A percentile compares a stretch with the other conserved stretches of the same genome.
phyloP scores from a whole-genome alignment of 1,140 invertebrate species.

The Hypsibius dujardini region DNA sequence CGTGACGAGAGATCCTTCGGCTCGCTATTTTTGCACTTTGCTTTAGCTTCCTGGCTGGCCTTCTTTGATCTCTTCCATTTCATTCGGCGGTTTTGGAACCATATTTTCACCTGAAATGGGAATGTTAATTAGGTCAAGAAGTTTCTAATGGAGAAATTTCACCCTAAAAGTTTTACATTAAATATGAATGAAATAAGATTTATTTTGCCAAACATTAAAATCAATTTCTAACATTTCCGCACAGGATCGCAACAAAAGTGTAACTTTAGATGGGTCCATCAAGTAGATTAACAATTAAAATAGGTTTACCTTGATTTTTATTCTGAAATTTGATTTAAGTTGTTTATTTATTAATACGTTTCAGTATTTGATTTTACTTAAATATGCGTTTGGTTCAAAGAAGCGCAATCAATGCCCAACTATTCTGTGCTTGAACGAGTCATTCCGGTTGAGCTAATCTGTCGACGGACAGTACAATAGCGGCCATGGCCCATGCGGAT shows the following conservation, averaged over 20 bases:
- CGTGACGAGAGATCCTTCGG: neutral
- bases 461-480: no score
- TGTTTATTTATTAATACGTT: no score
- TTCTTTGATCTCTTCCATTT: conserved; percentile 90
- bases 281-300: no score
- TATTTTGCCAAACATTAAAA: no score
- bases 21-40: neutral
- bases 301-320: no score
- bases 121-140: neutral
- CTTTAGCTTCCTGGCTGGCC: conserved; percentile 56
- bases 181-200: no score
- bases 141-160: conserved; percentile 18
- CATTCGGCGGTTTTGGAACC: conserved; percentile 88
- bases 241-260: no score
- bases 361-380: conserved; percentile 14
- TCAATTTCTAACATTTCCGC: no score
- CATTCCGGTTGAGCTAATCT: neutral
- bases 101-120: conserved; percentile 63
- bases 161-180: no score
- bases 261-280: conserved; percentile 19
- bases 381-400: conserved; percentile 18
- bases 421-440: neutral
- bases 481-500: no score
- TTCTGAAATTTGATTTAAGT: no score
- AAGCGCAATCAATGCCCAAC: neutral